These are phyloP conservation scores for Chaetodon trifascialis DNA, from an alignment of 2,113 vertebrate species.

Conservation along the genomic window DNA sequence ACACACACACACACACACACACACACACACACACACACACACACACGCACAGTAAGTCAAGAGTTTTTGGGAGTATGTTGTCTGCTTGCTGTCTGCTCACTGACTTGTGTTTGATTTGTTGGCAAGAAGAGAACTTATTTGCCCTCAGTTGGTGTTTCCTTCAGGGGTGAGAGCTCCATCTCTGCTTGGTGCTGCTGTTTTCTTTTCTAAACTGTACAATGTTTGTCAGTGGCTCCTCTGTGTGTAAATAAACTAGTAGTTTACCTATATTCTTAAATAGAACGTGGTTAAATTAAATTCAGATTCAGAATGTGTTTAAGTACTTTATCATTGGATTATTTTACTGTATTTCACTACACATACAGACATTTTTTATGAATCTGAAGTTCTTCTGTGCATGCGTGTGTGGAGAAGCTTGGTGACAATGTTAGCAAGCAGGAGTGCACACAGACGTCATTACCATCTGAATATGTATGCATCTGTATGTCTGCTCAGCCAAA, in stretches of 20 bases:
- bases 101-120: constrained; percentile 31
- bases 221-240: not conserved
- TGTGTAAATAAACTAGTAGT: not conserved
- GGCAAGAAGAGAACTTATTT: constrained; percentile 11
- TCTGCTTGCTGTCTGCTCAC: constrained; percentile 7
- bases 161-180: not conserved
- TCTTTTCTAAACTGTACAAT: not conserved
- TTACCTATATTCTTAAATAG: not conserved
- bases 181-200: not conserved
- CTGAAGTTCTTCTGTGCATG: not conserved
- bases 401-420: too few relatives aligned
- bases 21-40: not conserved
- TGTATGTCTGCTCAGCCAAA: too few relatives aligned
- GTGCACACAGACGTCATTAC: too few relatives aligned
- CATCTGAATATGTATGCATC: too few relatives aligned
- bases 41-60: not conserved
- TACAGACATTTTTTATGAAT: too few relatives aligned
- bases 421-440: too few relatives aligned
- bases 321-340: too few relatives aligned
- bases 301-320: not conserved
- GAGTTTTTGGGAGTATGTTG: not conserved
- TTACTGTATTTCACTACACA: too few relatives aligned
- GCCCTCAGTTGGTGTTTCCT: not conserved
- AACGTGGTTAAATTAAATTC: not conserved
- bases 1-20: not conserved